Conservation (phyloP, 2,797 vertebrate species). For the Urocyon cinereoargenteus region DNA sequence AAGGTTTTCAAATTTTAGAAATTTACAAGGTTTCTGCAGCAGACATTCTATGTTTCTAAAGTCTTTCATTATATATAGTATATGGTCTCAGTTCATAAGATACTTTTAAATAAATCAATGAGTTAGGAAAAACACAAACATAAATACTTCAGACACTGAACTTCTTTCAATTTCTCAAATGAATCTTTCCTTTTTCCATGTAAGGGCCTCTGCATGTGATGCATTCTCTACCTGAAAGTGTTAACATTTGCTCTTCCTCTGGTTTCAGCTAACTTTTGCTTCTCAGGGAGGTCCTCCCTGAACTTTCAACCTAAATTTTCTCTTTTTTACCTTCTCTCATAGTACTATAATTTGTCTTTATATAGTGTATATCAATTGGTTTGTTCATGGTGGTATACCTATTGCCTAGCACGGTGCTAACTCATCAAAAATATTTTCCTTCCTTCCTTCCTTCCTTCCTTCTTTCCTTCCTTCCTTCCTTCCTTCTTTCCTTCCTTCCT, state of each 20-base stretch:
- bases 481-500: neutral
- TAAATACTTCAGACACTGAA: neutral
- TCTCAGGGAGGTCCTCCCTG: neutral
- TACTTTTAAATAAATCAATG: neutral
- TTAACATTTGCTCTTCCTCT: neutral
- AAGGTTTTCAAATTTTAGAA: neutral
- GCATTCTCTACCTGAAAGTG: neutral
- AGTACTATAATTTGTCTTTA: neutral
- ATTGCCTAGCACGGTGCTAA: neutral
- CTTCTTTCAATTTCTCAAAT: neutral
- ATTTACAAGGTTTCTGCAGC: neutral
- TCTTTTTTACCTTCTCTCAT: neutral
- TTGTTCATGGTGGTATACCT: neutral
- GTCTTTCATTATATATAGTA: neutral
- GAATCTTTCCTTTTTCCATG: neutral
- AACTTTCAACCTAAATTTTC: neutral
- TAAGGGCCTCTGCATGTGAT: neutral
- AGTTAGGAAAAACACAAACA: neutral
- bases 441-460: rapidly evolving
- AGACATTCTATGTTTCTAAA: neutral
- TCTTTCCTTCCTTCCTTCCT: rapidly evolving
- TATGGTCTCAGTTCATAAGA: neutral
- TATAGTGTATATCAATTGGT: neutral
- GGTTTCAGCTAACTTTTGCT: neutral
- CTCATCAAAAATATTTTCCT: too few species aligned